Conservation (phyloP, 2,888 invertebrate genomes). For the Danaus chrysippus region DNA sequence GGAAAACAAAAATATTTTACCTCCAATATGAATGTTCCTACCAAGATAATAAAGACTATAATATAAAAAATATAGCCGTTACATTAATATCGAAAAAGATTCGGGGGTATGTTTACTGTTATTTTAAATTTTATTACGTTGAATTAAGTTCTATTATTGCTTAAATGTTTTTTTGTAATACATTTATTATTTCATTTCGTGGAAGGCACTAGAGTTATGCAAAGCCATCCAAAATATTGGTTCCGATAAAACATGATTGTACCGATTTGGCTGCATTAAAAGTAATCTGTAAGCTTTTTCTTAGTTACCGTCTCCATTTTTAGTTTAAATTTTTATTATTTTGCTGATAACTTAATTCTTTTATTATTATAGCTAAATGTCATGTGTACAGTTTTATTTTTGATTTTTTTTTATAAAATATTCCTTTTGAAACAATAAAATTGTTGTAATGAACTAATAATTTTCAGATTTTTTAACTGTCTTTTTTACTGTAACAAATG, state of each 20-base stretch:
- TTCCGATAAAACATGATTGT: constrained; percentile 61
- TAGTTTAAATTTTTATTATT: not conserved
- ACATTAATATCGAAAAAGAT: constrained; percentile 33
- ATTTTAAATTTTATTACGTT: constrained; percentile 11
- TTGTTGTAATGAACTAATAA: too few species aligned
- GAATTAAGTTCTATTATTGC: constrained; percentile 22
- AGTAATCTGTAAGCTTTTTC: constrained; percentile 44
- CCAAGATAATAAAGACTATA: constrained; percentile 26
- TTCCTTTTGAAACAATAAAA: too few species aligned
- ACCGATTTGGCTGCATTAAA: constrained; percentile 54
- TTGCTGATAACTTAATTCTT: too few species aligned
- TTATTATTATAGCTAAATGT: too few species aligned
- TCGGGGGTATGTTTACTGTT: constrained; percentile 21
- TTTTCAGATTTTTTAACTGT: too few species aligned
- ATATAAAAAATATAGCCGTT: constrained; percentile 34
- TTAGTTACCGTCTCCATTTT: constrained; percentile 5
- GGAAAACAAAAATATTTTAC: constrained; percentile 35
- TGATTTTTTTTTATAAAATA: too few species aligned
- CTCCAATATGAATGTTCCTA: constrained; percentile 29
- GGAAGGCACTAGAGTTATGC: constrained; percentile 45
- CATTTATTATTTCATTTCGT: constrained; percentile 42
- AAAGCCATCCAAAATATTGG: constrained; percentile 59
- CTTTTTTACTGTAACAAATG: too few species aligned
- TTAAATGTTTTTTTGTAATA: constrained; percentile 25
- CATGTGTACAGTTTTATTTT: too few species aligned